These are phyloP conservation scores for Atopsyche davidsoni DNA, from an alignment of 1,140 invertebrate species.

Conservation along the genomic window DNA sequence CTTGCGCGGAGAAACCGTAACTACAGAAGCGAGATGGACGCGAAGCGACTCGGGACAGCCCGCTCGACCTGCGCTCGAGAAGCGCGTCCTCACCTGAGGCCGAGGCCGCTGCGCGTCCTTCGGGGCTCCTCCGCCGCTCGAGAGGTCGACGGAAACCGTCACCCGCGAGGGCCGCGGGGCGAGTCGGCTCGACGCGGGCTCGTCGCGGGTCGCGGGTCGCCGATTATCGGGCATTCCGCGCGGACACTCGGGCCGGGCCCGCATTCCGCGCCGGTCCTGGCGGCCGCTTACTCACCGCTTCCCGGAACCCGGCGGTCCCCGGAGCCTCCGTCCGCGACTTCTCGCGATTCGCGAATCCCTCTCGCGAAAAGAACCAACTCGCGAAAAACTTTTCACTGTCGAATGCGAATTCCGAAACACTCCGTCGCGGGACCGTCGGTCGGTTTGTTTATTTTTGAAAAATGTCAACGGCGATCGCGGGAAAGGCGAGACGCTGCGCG, in stretches of 20 bases:
- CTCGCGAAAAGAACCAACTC: neutral
- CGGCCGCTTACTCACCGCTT: conserved; percentile 5
- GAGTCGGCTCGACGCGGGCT: neutral
- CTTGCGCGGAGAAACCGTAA: too few species aligned
- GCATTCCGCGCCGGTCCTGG: neutral
- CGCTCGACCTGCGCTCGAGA: too few species aligned
- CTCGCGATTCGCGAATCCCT: neutral
- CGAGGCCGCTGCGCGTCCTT: too few species aligned
- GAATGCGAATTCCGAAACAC: too few species aligned
- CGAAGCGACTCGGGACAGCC: too few species aligned
- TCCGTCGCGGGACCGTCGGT: too few species aligned
- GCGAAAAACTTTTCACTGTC: neutral
- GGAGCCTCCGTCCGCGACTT: neutral
- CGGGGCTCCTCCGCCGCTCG: neutral
- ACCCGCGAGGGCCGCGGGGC: neutral
- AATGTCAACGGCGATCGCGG: too few species aligned
- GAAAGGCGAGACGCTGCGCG: conserved; percentile 2
- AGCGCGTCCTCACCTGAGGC: too few species aligned
- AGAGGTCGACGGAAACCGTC: too few species aligned
- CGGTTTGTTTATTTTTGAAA: too few species aligned
- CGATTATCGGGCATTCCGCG: neutral
- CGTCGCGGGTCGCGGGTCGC: neutral
- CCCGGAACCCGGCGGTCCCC: neutral
- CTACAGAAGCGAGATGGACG: too few species aligned
- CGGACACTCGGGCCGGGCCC: conserved; percentile 1